phyloP scores from a whole-genome alignment of 2,797 vertebrate genomes.

The Cynopterus sphinx region DNA sequence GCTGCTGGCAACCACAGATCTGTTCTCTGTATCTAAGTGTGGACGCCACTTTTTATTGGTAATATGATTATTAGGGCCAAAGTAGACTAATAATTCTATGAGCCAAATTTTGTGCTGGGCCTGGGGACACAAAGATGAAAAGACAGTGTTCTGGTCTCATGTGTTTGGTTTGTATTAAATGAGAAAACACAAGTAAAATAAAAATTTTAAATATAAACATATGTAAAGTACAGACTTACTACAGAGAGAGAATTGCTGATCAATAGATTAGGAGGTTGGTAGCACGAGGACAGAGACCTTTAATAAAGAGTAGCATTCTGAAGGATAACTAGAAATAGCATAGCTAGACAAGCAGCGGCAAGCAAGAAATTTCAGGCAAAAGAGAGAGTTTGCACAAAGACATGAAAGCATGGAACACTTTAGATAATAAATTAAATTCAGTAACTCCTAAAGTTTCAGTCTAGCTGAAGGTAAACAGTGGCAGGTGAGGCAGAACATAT shows the following conservation, averaged over 20 bases:
- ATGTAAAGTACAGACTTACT: neutral
- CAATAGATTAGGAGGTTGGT: too few species aligned
- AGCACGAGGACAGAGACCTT: neutral
- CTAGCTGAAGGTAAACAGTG: neutral
- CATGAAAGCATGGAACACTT: neutral
- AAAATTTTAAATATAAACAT: neutral
- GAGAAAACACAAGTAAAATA: neutral
- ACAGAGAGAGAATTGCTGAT: neutral
- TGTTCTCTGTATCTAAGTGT: neutral
- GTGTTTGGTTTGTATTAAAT: neutral
- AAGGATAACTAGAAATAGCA: neutral
- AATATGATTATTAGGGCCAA: neutral
- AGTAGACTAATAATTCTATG: neutral
- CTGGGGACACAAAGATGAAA: neutral
- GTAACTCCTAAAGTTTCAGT: neutral
- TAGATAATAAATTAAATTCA: neutral
- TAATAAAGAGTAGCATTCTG: neutral
- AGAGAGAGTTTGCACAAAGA: neutral
- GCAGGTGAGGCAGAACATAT: neutral
- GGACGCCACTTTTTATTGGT: neutral
- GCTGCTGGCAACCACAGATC: too few species aligned
- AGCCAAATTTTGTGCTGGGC: neutral
- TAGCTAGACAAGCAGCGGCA: neutral
- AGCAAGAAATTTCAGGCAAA: neutral
- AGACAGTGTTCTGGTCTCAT: neutral